These are phyloP conservation scores for Encarsia formosa DNA, from an alignment of 2,888 invertebrate genomes.

Conservation along the genomic window DNA sequence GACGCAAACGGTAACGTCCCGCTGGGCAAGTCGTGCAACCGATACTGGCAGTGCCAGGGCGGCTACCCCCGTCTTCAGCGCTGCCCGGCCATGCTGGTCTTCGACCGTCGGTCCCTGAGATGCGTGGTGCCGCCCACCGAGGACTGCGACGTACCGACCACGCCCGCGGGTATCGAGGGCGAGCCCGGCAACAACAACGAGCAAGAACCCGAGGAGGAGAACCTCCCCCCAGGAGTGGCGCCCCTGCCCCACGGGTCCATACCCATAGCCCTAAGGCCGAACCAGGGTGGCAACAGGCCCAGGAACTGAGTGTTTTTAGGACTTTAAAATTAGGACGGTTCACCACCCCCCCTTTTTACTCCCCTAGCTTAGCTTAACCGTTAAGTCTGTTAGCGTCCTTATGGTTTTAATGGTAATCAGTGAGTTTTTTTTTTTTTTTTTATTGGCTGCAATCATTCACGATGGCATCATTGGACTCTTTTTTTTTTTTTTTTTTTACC, in stretches of 20 bases:
- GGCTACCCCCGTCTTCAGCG: constrained; percentile 87
- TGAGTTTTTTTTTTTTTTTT: no score
- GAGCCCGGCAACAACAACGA: constrained; percentile 44
- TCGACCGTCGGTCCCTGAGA: constrained; percentile 75
- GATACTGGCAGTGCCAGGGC: constrained; percentile 92
- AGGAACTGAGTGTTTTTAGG: no score
- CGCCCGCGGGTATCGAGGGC: constrained; percentile 55
- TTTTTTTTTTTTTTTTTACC: no score
- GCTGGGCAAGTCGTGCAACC: constrained; percentile 86
- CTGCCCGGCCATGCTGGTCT: constrained; percentile 87
- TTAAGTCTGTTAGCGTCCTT: no score
- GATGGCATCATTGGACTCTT: no score
- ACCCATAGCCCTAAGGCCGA: constrained; percentile 40
- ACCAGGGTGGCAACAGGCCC: constrained; percentile 31
- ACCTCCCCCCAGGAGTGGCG: constrained; percentile 47
- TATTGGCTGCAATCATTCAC: no score
- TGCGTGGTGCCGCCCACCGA: constrained; percentile 88
- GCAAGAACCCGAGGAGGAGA: constrained; percentile 48
- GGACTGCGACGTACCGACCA: constrained; percentile 81
- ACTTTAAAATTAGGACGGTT: no score
- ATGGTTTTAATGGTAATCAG: no score
- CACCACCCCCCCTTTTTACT: no score
- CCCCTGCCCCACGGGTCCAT: constrained; percentile 37
- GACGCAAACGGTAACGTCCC: constrained; percentile 89
- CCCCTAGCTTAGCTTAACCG: no score